phyloP scores from a whole-genome alignment of 2,888 invertebrate species.

The Philereme vetulata region DNA sequence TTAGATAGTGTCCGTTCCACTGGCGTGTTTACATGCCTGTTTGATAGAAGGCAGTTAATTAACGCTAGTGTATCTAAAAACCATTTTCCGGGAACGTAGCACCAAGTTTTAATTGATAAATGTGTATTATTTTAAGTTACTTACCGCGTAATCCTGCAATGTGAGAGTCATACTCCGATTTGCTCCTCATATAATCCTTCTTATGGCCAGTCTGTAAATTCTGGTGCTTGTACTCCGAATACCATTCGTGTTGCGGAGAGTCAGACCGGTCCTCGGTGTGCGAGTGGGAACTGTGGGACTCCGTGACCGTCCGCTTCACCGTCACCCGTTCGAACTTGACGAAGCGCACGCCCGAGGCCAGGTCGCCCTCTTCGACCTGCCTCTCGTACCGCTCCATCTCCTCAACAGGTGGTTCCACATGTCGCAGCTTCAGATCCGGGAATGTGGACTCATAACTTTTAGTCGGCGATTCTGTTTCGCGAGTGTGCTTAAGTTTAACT shows the following conservation, averaged over 20 bases:
- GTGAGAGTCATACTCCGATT: constrained; percentile 93
- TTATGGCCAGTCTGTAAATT: constrained; percentile 86
- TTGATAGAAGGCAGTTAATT: constrained; percentile 26
- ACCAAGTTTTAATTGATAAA: constrained; percentile 7
- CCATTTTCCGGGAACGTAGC: constrained; percentile 14
- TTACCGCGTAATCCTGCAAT: constrained; percentile 94
- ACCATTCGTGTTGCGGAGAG: constrained; percentile 78
- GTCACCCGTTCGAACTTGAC: constrained; percentile 89
- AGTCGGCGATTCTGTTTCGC: constrained; percentile 77
- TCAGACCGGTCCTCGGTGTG: constrained; percentile 70
- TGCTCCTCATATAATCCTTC: constrained; percentile 89
- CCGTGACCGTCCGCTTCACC: constrained; percentile 85
- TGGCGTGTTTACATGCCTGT: constrained; percentile 21
- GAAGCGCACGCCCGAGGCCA: constrained; percentile 85
- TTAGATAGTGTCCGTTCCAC: constrained; percentile 17
- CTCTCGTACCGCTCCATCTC: constrained; percentile 61
- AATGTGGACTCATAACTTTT: constrained; percentile 67
- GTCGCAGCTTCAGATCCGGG: constrained; percentile 76
- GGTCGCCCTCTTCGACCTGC: constrained; percentile 86
- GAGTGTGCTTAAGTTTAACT: constrained; percentile 84
- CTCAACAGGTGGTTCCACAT: constrained; percentile 66
- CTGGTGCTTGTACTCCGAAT: constrained; percentile 77
- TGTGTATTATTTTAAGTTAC: constrained; percentile 20
- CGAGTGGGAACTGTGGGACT: constrained; percentile 53
- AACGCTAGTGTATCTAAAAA: constrained; percentile 11